Evolutionary conservation across 1,140 invertebrate species (phyloP).

Genomic region (Colletes gigas): DNA sequence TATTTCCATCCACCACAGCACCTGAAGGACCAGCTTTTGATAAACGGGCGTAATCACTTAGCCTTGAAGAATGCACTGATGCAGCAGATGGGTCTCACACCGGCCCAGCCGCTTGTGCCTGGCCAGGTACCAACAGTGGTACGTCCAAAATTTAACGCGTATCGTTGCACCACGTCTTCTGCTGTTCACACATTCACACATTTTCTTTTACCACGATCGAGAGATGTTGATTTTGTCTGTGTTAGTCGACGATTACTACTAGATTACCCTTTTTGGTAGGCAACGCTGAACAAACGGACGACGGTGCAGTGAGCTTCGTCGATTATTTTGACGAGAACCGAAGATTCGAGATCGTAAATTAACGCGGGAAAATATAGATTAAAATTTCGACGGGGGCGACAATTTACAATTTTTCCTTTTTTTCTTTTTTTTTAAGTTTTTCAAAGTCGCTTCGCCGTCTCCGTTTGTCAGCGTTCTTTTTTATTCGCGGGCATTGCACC

Average conservation of each 20-base stretch:
- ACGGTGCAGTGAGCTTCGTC: conserved; percentile 11
- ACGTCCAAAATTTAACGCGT: conserved; percentile 80
- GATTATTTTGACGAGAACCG: too few species aligned
- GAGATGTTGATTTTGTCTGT: conserved; percentile 62
- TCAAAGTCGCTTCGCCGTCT: conserved; percentile 29
- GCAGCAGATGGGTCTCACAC: conserved; percentile 96
- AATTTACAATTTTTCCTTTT: not conserved
- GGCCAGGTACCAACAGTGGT: conserved; percentile 95
- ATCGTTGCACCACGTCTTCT: conserved; percentile 63
- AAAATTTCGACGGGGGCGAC: not conserved
- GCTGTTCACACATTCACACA: conserved; percentile 65
- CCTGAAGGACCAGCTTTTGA: conserved; percentile 99
- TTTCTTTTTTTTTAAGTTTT: not conserved
- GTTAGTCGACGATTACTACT: conserved; percentile 62
- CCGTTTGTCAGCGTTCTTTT: conserved; percentile 45
- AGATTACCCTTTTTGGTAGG: conserved; percentile 57
- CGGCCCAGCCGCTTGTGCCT: conserved; percentile 92
- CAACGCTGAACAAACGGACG: conserved; percentile 50
- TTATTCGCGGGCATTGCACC: conserved; percentile 61
- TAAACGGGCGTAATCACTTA: conserved; percentile 99
- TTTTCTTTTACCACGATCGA: conserved; percentile 61
- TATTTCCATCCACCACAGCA: conserved; percentile 99
- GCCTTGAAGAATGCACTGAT: conserved; percentile 98
- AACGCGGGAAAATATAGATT: too few species aligned
- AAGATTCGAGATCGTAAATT: not conserved